Percentiles rank a stretch among this genome's conserved stretches.
Evolutionary conservation across 53 echinoderm and acorn worm genomes (phyloP).

Genomic region (Hippasteria phrygiana): DNA sequence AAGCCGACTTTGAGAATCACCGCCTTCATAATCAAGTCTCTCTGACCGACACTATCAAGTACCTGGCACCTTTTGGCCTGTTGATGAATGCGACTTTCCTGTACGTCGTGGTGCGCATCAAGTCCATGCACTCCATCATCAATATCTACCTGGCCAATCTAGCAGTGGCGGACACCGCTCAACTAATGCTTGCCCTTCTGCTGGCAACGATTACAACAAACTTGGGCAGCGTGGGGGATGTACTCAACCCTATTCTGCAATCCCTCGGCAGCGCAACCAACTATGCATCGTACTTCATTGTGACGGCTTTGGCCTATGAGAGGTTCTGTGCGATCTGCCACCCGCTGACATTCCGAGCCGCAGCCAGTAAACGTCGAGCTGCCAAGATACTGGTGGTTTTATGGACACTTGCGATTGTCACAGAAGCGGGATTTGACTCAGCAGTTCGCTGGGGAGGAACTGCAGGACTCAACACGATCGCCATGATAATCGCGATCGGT

Average conservation of each 20-base stretch:
- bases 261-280: neutral
- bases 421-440: neutral
- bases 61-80: neutral
- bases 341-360: neutral
- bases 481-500: neutral
- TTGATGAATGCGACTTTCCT: neutral
- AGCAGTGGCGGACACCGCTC: neutral
- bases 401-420: neutral
- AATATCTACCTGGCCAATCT: neutral
- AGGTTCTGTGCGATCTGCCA: neutral
- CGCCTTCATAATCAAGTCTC: neutral
- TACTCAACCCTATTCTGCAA: neutral
- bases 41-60: neutral
- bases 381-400: neutral
- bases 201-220: neutral
- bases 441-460: neutral
- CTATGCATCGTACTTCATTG: neutral
- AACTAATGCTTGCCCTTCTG: neutral
- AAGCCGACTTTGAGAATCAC: neutral
- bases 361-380: neutral
- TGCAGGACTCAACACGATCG: neutral
- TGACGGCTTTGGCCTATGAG: neutral
- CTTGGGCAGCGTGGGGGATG: too few species aligned
- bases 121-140: neutral
- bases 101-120: neutral